A percentile compares a stretch with the other conserved stretches of the same genome.
Evolutionary conservation across 2,113 vertebrate genomes (phyloP).

Genomic region (Notarius quadriscutis): DNA sequence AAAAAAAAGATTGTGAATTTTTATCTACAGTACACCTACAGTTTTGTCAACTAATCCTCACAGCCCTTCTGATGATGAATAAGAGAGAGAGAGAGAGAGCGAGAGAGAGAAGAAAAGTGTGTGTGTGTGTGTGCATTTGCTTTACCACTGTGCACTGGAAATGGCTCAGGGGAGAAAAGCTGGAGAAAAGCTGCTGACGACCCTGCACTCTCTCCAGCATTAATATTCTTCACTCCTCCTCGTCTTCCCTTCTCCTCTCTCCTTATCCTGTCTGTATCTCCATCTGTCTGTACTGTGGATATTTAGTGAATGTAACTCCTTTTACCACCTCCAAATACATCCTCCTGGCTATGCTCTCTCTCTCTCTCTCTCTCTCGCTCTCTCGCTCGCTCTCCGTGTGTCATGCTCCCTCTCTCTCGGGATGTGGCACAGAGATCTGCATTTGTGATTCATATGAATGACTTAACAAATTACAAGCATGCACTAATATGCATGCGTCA

Average conservation of each 20-base stretch:
- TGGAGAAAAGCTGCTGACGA: constrained; percentile 52
- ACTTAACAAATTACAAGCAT: constrained; percentile 26
- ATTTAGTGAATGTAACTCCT: constrained; percentile 45
- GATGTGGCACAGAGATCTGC: constrained; percentile 71
- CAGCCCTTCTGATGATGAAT: neutral
- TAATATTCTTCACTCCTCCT: constrained; percentile 69
- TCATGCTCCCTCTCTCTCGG: constrained; percentile 63
- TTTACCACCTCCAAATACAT: neutral
- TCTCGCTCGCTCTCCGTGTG: constrained; percentile 33
- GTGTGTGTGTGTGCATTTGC: constrained; percentile 23
- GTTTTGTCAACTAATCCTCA: neutral
- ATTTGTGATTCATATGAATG: constrained; percentile 43
- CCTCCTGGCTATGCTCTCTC: neutral
- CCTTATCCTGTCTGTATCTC: constrained; percentile 55
- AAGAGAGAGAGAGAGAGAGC: too few species aligned
- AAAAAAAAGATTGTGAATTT: neutral
- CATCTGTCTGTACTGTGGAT: constrained; percentile 60
- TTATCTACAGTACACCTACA: neutral
- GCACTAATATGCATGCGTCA: constrained; percentile 34
- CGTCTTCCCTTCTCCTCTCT: constrained; percentile 44
- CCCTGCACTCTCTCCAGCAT: constrained; percentile 67
- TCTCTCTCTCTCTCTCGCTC: constrained; percentile 38
- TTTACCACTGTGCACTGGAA: neutral
- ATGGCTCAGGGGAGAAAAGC: constrained; percentile 41
- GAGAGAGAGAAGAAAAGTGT: neutral